Conservation (phyloP, 2,113 vertebrate genomes). For the Cinclus mexicanus region DNA sequence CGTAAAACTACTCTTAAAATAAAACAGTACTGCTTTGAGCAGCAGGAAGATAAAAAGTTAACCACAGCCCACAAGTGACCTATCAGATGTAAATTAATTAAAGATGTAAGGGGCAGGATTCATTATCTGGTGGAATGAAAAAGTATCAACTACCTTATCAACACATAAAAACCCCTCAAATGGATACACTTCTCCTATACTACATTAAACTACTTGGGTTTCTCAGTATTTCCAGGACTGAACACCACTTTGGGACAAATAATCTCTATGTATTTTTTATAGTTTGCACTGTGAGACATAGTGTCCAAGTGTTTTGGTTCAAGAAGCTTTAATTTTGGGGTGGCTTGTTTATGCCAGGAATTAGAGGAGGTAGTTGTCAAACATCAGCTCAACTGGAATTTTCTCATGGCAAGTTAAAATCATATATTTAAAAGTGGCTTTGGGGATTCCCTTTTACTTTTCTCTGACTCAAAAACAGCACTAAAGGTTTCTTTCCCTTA, state of each 20-base stretch:
- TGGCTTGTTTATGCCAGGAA: neutral
- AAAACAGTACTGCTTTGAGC: neutral
- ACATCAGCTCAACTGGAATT: neutral
- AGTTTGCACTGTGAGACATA: neutral
- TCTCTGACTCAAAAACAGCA: neutral
- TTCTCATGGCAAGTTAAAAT: neutral
- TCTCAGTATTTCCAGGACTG: neutral
- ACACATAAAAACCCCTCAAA: neutral
- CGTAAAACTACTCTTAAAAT: neutral
- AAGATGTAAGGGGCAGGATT: neutral
- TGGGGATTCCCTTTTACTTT: neutral
- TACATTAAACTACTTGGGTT: neutral
- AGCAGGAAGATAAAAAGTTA: neutral
- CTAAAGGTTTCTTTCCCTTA: neutral
- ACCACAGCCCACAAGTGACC: neutral
- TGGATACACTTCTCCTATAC: neutral
- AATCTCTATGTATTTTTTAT: neutral
- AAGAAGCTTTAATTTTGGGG: neutral
- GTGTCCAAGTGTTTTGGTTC: neutral
- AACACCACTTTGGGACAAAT: neutral
- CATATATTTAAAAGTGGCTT: neutral
- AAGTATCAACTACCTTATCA: neutral
- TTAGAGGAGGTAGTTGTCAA: neutral
- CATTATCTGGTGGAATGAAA: neutral
- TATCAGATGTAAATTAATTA: neutral